These are phyloP conservation scores for Sphyrna mokarran DNA, from an alignment of 2,113 vertebrate genomes.

Conservation along the genomic window DNA sequence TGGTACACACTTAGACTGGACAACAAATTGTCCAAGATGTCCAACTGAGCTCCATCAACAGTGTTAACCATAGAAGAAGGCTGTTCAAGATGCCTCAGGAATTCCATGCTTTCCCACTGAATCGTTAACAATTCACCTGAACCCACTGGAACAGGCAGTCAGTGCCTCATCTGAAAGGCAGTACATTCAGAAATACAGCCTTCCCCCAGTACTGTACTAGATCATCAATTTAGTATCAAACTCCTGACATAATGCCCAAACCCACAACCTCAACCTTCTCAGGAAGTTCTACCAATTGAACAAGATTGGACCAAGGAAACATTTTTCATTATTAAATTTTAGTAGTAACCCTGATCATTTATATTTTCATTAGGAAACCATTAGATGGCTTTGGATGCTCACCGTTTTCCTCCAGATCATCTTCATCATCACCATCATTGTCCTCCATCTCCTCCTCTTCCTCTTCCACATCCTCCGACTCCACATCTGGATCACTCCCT, in stretches of 20 bases:
- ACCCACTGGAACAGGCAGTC: neutral
- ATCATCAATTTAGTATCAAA: neutral
- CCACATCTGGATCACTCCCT: constrained; percentile 94
- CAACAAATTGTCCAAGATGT: neutral
- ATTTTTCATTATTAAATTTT: neutral
- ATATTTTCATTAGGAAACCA: neutral
- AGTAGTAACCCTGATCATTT: neutral
- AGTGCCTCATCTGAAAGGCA: neutral
- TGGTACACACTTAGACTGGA: neutral
- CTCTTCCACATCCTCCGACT: constrained; percentile 81
- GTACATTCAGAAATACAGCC: neutral
- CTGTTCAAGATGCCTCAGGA: neutral
- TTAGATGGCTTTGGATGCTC: constrained; percentile 42
- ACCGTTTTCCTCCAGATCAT: constrained; percentile 73
- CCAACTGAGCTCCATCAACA: neutral
- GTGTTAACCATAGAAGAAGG: neutral
- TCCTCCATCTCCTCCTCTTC: constrained; percentile 82
- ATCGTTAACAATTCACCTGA: neutral
- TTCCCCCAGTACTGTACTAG: neutral
- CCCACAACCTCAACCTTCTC: neutral
- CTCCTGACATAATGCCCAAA: neutral
- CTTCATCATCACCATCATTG: constrained; percentile 74
- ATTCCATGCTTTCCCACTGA: neutral
- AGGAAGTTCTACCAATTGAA: neutral
- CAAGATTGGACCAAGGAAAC: neutral